Base-by-base conservation (phyloP, 1,140 invertebrate species). In the Hycleus phaleratus region DNA sequence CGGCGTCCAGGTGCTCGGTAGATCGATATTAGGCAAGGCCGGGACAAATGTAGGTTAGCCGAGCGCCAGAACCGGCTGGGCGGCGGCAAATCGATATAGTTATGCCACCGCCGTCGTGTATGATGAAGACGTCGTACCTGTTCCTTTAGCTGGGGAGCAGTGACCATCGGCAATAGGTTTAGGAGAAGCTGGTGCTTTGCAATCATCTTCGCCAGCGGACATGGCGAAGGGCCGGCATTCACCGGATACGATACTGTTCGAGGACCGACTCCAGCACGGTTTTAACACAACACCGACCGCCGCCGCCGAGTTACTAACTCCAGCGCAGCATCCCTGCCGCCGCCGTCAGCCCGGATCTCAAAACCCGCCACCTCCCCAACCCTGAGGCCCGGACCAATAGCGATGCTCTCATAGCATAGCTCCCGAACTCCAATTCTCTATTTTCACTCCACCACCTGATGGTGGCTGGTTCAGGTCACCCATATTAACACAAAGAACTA, bases 101-200 rank as follows among this genome's bases (percentile, higher is more conserved):
- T 32, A 12, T 24, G 43, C 32, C 32, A 32, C 32, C 32, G 32
- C 32, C 32, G 32, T 32, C 32, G 7, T 32, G 7, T 5, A 32
- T 32, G 32, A 5, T 32, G 32, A 32, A 32, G 32, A 32, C 32
- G 32, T 39, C 56, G 56, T 65, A 63, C 63, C 66, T 58, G 64
- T 55, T 59, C 61, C 60, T 58, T 68, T 68, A 38, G 68, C 51
- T 42, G 68, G 68, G 39, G 68, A 65, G 54, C 68, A 70, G 60
- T 68, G 66, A 54, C 68, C 68, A 54, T 70, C 68, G 60, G 63
- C 68, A 56, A 70, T 65, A 26, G 59, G 62, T 60, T 68, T 69
- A 26, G 65, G 67, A 57, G 65, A 67, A 49, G 63, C 61, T 53
- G 65, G 61, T 49, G 63, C 65, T 63, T 69, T 69, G 56, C 62